Evolutionary conservation across 37 sponge, comb jelly and placozoan genomes (phyloP).

Genomic region (Mnemiopsis leidyi): DNA sequence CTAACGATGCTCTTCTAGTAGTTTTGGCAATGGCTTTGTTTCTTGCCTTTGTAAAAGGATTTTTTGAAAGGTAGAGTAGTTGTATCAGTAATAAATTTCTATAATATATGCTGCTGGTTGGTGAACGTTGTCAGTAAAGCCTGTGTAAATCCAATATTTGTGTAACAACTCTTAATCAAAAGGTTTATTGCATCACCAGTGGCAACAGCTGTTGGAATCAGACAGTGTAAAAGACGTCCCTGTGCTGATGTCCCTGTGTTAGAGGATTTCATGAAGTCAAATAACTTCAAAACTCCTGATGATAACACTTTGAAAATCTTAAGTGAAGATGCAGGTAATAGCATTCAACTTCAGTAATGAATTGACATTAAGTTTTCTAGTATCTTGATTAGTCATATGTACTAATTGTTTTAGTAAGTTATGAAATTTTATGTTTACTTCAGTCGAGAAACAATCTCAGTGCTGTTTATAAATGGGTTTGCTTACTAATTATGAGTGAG

Average conservation of each 20-base stretch:
- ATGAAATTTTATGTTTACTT: too few species aligned
- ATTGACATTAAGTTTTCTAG: too few species aligned
- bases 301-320: neutral
- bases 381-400: too few species aligned
- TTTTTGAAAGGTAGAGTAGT: slow-evolving; percentile 10
- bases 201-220: slow-evolving; percentile 1
- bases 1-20: neutral
- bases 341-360: too few species aligned
- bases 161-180: neutral
- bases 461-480: too few species aligned
- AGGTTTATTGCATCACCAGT: slow-evolving; percentile 7
- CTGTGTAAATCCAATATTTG: neutral
- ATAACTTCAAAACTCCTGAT: neutral
- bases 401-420: too few species aligned
- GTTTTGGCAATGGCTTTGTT: slow-evolving; percentile 9
- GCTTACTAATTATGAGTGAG: too few species aligned
- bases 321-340: neutral
- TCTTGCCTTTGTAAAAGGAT: neutral
- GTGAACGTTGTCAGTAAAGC: neutral
- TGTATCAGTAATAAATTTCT: neutral
- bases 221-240: neutral
- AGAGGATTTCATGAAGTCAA: neutral
- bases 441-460: too few species aligned
- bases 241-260: neutral
- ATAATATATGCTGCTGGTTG: too few species aligned